Conservation (phyloP, 2,888 invertebrate genomes). For the Napeogenes inachia region DNA sequence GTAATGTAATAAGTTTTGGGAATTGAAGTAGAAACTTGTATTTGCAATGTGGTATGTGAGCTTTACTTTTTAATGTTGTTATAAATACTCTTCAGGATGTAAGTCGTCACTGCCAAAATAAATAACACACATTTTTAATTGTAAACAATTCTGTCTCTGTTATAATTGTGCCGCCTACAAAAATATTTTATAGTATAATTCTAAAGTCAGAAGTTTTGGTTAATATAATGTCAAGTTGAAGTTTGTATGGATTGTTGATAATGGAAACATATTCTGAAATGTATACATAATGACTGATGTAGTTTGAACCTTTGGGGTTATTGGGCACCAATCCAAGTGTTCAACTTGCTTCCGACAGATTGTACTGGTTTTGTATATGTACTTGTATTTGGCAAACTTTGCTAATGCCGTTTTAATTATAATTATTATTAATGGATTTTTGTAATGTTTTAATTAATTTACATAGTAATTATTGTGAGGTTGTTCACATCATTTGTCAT, state of each 20-base stretch:
- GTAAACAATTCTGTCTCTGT: background rate
- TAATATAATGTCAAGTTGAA: background rate
- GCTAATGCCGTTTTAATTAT: conserved; percentile 69
- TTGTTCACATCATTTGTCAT: conserved; percentile 59
- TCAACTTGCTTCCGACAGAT: conserved; percentile 32
- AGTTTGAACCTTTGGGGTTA: too few relatives aligned
- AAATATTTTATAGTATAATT: too few relatives aligned
- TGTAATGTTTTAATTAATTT: conserved; percentile 75
- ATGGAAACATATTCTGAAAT: background rate
- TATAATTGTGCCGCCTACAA: conserved; percentile 3
- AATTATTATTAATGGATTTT: conserved; percentile 68
- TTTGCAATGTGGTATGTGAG: conserved; percentile 7
- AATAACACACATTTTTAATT: background rate
- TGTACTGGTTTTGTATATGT: conserved; percentile 54
- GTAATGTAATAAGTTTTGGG: background rate
- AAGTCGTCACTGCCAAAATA: background rate
- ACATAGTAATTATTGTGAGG: conserved; percentile 72
- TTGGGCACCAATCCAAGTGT: background rate
- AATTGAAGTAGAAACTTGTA: background rate
- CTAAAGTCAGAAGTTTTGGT: background rate
- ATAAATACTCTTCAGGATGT: background rate
- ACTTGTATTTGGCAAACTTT: conserved; percentile 60
- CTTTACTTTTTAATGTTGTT: conserved; percentile 4
- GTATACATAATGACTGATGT: background rate
- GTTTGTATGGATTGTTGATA: background rate